These are phyloP conservation scores for Sisyra terminalis DNA, from an alignment of 2,888 invertebrate species.

Conservation along the genomic window DNA sequence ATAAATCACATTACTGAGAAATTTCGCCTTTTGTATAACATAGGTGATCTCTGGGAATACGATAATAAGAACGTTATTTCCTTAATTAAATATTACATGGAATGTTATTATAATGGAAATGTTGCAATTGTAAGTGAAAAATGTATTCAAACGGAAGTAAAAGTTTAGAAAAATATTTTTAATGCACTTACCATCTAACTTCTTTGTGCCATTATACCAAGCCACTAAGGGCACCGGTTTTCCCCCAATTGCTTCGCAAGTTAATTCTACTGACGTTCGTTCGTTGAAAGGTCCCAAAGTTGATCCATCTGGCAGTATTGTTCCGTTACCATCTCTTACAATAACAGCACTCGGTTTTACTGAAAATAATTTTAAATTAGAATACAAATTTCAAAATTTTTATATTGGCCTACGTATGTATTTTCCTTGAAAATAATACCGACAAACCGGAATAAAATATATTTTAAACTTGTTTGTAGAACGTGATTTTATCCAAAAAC, in stretches of 20 bases:
- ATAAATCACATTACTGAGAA: no score
- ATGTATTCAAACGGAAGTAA: background rate
- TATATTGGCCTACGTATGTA: background rate
- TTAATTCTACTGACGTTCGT: conserved; percentile 45
- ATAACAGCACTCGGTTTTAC: conserved; percentile 67
- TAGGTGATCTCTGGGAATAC: no score
- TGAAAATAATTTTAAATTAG: conserved; percentile 24
- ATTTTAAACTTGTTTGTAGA: background rate
- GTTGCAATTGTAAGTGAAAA: background rate
- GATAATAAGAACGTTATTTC: no score
- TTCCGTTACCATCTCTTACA: conserved; percentile 47
- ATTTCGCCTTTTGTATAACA: no score
- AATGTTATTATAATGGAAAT: no score
- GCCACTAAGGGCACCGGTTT: conserved; percentile 71
- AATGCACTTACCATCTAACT: conserved; percentile 35
- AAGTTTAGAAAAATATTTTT: background rate
- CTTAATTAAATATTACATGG: no score
- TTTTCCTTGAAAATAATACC: background rate
- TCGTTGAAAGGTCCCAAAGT: conserved; percentile 55
- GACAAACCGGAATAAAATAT: background rate
- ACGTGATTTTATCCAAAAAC: no score
- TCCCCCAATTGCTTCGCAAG: conserved; percentile 62
- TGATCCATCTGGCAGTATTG: conserved; percentile 41
- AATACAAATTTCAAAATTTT: conserved; percentile 5
- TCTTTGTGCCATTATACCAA: conserved; percentile 66